These are phyloP conservation scores for Lethocerus indicus DNA, from an alignment of 1,140 invertebrate species.

Conservation along the genomic window DNA sequence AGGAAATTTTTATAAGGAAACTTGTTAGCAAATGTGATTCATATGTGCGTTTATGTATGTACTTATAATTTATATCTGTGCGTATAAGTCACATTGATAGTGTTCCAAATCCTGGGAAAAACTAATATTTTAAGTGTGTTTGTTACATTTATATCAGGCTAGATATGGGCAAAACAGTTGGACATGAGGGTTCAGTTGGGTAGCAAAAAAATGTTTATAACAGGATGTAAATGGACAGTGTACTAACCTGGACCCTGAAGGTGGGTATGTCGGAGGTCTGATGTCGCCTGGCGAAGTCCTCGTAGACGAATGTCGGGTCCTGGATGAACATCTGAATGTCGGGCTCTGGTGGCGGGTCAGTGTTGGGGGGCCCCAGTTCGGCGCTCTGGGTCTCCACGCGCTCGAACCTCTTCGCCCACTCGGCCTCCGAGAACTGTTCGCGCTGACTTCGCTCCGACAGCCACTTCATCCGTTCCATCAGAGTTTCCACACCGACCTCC, in stretches of 20 bases:
- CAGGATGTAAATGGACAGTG: too few relatives aligned
- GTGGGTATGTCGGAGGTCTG: slow-evolving; percentile 51
- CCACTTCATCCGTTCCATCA: slow-evolving; percentile 68
- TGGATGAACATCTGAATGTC: slow-evolving; percentile 57
- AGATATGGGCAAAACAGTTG: too few relatives aligned
- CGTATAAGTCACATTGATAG: too few relatives aligned
- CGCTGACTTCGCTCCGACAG: slow-evolving; percentile 51
- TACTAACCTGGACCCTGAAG: slow-evolving; percentile 46
- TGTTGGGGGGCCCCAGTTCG: slow-evolving; percentile 39
- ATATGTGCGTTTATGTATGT: too few relatives aligned
- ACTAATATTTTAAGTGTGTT: too few relatives aligned
- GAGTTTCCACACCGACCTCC: slow-evolving; percentile 48
- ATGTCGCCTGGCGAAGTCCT: slow-evolving; percentile 63
- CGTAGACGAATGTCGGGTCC: slow-evolving; percentile 59
- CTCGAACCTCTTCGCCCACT: slow-evolving; percentile 58
- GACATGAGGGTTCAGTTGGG: too few relatives aligned
- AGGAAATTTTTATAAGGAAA: too few relatives aligned
- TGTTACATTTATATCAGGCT: too few relatives aligned
- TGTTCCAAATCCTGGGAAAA: too few relatives aligned
- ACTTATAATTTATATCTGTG: too few relatives aligned
- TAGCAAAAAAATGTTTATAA: too few relatives aligned
- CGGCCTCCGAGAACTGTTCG: slow-evolving; percentile 56
- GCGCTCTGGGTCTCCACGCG: slow-evolving; percentile 56
- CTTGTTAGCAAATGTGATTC: too few relatives aligned
- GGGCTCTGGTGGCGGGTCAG: slow-evolving; percentile 26